phyloP scores from a whole-genome alignment of 2,113 vertebrate genomes.

The Phrynosoma platyrhinos region DNA sequence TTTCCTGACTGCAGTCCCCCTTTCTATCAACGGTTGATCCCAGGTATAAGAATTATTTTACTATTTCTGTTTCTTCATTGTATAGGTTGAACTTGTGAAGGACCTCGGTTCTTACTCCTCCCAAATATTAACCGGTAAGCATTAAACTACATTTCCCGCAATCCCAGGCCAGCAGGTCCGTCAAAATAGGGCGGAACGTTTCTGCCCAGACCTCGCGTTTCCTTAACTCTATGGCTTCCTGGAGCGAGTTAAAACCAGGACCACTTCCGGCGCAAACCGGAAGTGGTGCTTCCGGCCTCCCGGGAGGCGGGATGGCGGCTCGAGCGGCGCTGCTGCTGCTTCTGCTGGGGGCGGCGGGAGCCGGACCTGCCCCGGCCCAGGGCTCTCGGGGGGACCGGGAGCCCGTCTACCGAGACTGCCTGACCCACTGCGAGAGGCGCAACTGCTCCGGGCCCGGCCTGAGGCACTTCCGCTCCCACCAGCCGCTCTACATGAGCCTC shows the following conservation, averaged over 20 bases:
- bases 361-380: constrained; percentile 62
- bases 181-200: neutral
- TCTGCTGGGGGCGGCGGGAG: constrained; percentile 68
- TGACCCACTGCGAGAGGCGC: constrained; percentile 86
- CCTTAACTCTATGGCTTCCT: neutral
- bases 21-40: no score
- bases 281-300: constrained; percentile 54
- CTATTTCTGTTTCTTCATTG: no score
- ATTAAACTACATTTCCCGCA: constrained; percentile 33
- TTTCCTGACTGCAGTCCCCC: no score
- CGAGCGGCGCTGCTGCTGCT: constrained; percentile 63
- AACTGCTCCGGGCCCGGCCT: constrained; percentile 92
- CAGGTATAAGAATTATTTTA: no score
- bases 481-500: constrained; percentile 95
- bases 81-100: no score
- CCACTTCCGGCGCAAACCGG: constrained; percentile 61
- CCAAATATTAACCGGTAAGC: no score
- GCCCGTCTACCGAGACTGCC: constrained; percentile 93
- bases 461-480: constrained; percentile 85
- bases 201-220: neutral
- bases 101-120: no score
- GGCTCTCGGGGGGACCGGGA: constrained; percentile 93
- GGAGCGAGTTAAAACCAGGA: neutral
- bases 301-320: constrained; percentile 58
- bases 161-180: neutral